These are phyloP conservation scores for Scolanthus callimorphus DNA, from an alignment of 92 coral and sea anemone genomes.

Conservation along the genomic window DNA sequence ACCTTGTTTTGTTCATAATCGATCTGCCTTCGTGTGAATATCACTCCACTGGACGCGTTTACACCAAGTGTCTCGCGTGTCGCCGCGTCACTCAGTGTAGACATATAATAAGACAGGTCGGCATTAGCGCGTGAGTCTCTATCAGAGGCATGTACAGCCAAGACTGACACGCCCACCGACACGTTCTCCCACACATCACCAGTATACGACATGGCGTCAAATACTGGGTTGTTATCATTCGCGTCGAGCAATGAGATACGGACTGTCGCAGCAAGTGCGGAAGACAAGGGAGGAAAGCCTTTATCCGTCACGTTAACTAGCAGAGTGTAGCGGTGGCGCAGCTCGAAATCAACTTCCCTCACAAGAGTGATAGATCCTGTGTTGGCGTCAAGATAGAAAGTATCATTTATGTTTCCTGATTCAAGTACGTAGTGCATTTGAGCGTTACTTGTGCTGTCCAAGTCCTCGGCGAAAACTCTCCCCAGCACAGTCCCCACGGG, in stretches of 20 bases:
- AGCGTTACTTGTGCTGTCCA: constrained; percentile 36
- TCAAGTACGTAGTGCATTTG: constrained; percentile 17
- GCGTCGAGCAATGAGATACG: constrained; percentile 23
- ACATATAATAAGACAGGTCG: constrained; percentile 17
- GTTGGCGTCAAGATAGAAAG: constrained; percentile 19
- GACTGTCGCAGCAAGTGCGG: constrained; percentile 23
- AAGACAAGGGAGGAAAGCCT: constrained; percentile 28
- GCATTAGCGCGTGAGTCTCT: constrained; percentile 11
- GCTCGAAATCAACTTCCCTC: constrained; percentile 22
- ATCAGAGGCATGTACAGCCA: constrained; percentile 36
- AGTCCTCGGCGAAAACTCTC: constrained; percentile 27
- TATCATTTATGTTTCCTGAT: constrained; percentile 32
- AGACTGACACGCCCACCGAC: constrained; percentile 20
- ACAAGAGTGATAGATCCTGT: constrained; percentile 25
- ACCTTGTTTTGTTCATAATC: constrained; percentile 50
- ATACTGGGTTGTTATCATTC: constrained; percentile 32
- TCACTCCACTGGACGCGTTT: constrained; percentile 19
- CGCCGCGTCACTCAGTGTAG: constrained; percentile 20
- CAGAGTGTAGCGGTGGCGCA: constrained; percentile 7
- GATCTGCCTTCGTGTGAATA: constrained; percentile 24
- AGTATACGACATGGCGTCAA: constrained; percentile 24
- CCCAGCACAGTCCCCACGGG: constrained; percentile 18
- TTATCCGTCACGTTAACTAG: constrained; percentile 29
- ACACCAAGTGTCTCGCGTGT: constrained; percentile 21
- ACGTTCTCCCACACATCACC: constrained; percentile 35